Conservation (phyloP, 1,140 invertebrate species). For the Palaemon carinicauda region DNA sequence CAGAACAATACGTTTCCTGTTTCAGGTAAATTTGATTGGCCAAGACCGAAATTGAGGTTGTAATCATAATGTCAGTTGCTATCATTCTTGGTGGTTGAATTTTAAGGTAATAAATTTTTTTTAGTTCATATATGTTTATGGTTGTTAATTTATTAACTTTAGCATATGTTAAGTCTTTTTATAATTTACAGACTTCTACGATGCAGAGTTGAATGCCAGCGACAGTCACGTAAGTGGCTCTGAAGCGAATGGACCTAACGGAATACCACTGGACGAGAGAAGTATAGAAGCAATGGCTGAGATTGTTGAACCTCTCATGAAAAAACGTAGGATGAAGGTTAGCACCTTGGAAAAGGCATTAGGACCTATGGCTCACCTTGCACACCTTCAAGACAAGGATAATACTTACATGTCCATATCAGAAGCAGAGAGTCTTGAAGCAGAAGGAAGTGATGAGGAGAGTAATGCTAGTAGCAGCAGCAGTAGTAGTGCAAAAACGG, state of each 20-base stretch:
- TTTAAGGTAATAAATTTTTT: background rate
- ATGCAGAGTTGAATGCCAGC: conserved; percentile 10
- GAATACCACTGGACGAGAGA: background rate
- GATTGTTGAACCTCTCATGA: conserved; percentile 13
- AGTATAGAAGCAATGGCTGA: background rate
- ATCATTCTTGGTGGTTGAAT: background rate
- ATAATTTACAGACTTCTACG: conserved; percentile 21
- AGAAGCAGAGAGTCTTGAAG: background rate
- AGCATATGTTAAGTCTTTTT: background rate
- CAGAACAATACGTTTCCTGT: background rate
- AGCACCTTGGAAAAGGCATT: background rate
- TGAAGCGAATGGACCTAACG: conserved; percentile 36
- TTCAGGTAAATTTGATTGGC: background rate
- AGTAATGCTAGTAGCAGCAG: conserved; percentile 3
- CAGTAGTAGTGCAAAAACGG: conserved; percentile 8
- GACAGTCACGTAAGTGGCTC: conserved; percentile 25
- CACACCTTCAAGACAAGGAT: background rate
- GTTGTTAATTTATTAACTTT: background rate
- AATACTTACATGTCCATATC: background rate
- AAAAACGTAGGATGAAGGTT: conserved; percentile 3
- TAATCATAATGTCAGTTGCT: background rate
- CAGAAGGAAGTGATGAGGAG: background rate
- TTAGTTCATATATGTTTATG: no score
- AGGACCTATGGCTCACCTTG: background rate
- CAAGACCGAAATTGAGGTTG: background rate